Base-by-base conservation (phyloP, 2,888 invertebrate species). In the Myopa testacea region DNA sequence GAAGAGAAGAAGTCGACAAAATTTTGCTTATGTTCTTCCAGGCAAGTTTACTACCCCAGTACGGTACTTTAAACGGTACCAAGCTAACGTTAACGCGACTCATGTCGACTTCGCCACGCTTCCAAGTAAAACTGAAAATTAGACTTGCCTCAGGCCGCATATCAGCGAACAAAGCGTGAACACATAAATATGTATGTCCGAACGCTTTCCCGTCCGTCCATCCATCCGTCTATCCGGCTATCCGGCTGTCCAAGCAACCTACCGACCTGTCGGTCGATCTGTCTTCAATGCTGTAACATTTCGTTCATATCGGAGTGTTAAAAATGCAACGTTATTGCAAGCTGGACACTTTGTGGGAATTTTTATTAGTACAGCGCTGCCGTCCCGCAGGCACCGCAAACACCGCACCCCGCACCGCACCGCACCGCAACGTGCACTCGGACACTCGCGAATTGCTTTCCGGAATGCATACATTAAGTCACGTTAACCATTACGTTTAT, bases 271-370 rank as follows among this genome's bases (percentile, higher is more conserved):
- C 65, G 16, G 34, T 52, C 7, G 34, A 26, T 16, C n/a, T 37
- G 10, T 60, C 45, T 40, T 40, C 58, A 12, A 26, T 45, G 45
- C n/a, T 62, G 63, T 26, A 38, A 38, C 40, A 5, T 38, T 34
- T 34, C 45, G 75, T 19, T 8, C 34, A 14, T 55, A 19, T 0
- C 34, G 34, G 14, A 38, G 55, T 75, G 69, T 58, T 75, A 19
- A 69, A 75, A 75, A 75, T 75, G 75, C 75, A 68, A 68, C 68
- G 60, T 60, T 16, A 75, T 67, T 63, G 40, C 68, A 68, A 74
- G 65, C 67, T 58, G 69, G 50, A 75, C 75, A 75, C 69, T 75
- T 75, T 75, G 75, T 75, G 38, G 69, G 69, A 55, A 60, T 68
- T 75, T 68, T 75, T 75, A 75, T 75, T 68, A 75, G 75, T 34